phyloP scores from a whole-genome alignment of 2,888 invertebrate species.

The Hetaerina titia region DNA sequence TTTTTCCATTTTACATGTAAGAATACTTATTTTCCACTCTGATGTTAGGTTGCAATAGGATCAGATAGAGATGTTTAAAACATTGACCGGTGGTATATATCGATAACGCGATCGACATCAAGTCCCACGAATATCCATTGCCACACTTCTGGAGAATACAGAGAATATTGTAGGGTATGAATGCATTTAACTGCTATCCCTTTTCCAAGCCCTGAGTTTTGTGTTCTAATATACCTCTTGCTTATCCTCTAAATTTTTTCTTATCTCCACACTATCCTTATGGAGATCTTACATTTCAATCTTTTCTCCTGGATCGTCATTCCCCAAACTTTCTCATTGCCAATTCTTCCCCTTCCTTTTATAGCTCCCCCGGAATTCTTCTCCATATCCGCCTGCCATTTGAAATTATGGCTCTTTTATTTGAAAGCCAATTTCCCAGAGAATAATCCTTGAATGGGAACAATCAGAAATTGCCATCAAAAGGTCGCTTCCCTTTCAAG shows the following conservation, averaged over 20 bases:
- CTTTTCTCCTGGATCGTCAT: background rate
- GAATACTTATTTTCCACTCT: too few relatives aligned
- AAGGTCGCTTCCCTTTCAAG: background rate
- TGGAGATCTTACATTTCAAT: background rate
- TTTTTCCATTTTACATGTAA: too few relatives aligned
- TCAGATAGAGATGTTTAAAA: too few relatives aligned
- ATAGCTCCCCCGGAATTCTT: background rate
- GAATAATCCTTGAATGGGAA: background rate
- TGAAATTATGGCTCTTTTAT: background rate
- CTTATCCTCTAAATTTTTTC: background rate
- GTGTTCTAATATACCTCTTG: background rate
- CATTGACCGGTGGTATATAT: too few relatives aligned
- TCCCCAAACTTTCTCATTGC: background rate
- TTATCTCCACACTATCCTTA: background rate
- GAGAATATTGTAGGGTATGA: background rate
- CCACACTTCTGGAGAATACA: too few relatives aligned
- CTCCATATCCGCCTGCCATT: background rate
- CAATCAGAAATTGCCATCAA: background rate
- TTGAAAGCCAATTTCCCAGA: background rate
- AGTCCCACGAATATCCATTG: too few relatives aligned
- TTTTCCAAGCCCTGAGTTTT: too few relatives aligned
- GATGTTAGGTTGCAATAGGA: too few relatives aligned
- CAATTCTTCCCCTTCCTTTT: background rate
- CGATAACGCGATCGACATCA: too few relatives aligned
- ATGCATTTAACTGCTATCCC: background rate